Conservation (phyloP, 1,140 invertebrate genomes). For the Ruditapes philippinarum region DNA sequence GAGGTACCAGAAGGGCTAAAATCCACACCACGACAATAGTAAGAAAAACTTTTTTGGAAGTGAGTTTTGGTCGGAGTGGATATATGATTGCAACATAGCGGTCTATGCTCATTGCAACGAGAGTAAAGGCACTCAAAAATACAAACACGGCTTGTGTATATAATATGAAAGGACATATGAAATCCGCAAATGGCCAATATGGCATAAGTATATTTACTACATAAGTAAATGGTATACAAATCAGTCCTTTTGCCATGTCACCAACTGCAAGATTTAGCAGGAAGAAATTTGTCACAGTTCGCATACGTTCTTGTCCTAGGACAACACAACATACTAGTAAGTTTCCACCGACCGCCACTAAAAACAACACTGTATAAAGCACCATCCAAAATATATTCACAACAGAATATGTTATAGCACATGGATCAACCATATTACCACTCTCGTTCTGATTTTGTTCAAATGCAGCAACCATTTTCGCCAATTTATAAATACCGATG, state of each 20-base stretch:
- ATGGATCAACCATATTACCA: constrained; percentile 26
- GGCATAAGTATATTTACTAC: constrained; percentile 93
- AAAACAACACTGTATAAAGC: constrained; percentile 71
- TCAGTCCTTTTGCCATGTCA: constrained; percentile 87
- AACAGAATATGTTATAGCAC: constrained; percentile 3
- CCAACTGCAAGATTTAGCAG: constrained; percentile 98
- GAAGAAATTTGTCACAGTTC: constrained; percentile 98
- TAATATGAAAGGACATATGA: constrained; percentile 95
- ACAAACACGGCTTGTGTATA: constrained; percentile 97
- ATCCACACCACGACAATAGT: constrained; percentile 92
- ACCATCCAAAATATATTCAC: constrained; percentile 68
- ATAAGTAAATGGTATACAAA: constrained; percentile 63
- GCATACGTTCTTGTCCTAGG: constrained; percentile 93
- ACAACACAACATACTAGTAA: constrained; percentile 96
- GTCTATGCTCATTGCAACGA: constrained; percentile 98
- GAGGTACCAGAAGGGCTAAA: constrained; percentile 85
- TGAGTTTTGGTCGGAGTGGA: constrained; percentile 93
- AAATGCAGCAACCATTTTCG: neutral
- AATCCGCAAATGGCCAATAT: constrained; percentile 95
- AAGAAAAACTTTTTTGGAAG: constrained; percentile 90
- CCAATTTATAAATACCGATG: neutral
- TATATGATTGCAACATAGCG: constrained; percentile 97
- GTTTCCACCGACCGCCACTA: constrained; percentile 91
- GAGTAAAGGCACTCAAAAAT: constrained; percentile 97
- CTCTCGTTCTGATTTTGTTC: neutral